phyloP scores from a whole-genome alignment of 2,888 invertebrate species.

The Melolontha melolontha region DNA sequence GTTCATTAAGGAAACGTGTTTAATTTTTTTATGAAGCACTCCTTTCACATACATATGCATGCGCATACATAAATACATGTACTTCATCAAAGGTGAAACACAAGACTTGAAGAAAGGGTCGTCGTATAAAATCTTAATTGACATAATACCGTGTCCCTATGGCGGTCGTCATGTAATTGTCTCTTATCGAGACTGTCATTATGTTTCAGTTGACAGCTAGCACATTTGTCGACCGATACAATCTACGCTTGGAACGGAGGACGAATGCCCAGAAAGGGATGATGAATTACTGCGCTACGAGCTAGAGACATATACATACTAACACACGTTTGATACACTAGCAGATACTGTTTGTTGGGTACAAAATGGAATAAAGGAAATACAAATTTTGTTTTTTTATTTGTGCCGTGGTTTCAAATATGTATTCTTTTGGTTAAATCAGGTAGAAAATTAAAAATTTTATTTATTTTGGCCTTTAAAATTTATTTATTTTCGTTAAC shows the following conservation, averaged over 20 bases:
- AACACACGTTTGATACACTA: slow-evolving; percentile 14
- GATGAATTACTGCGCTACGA: slow-evolving; percentile 30
- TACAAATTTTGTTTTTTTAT: too few relatives aligned
- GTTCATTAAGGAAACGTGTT: too few relatives aligned
- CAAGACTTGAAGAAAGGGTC: slow-evolving; percentile 5
- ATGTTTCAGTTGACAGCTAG: slow-evolving; percentile 48
- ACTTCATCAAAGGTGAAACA: slow-evolving; percentile 3
- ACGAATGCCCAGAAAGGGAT: slow-evolving; percentile 36
- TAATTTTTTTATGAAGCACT: too few relatives aligned
- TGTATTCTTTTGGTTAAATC: too few relatives aligned
- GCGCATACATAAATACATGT: slow-evolving; percentile 1
- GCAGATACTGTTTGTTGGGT: not conserved
- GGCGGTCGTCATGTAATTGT: slow-evolving; percentile 48
- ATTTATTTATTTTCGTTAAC: too few relatives aligned
- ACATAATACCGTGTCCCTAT: slow-evolving; percentile 47
- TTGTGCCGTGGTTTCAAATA: too few relatives aligned
- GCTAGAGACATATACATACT: slow-evolving; percentile 10
- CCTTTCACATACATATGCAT: too few relatives aligned
- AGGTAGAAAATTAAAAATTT: too few relatives aligned
- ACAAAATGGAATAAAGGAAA: too few relatives aligned
- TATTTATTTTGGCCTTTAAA: too few relatives aligned
- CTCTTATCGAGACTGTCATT: slow-evolving; percentile 47
- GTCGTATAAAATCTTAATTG: slow-evolving; percentile 42
- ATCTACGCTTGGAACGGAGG: slow-evolving; percentile 26
- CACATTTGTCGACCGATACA: slow-evolving; percentile 47